Evolutionary conservation across 2,113 vertebrate genomes (phyloP).

Genomic region (Pteropus alecto): DNA sequence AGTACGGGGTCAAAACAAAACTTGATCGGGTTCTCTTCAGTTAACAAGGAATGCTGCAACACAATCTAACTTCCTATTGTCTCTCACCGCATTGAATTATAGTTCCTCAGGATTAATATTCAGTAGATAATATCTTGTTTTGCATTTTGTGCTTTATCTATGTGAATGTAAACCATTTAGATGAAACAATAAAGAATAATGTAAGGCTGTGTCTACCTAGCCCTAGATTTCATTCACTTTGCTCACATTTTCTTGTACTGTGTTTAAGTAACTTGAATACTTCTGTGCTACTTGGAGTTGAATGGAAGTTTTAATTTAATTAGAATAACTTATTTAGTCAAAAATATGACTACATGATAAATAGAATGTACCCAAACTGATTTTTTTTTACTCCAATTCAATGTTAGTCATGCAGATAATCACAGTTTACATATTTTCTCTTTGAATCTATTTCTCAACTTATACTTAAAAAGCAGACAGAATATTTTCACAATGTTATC

Average conservation of each 20-base stretch:
- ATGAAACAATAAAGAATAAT: constrained; percentile 1
- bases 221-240: neutral
- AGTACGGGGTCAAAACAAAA: neutral
- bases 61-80: neutral
- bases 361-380: neutral
- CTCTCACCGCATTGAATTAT: neutral
- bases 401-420: neutral
- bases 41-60: neutral
- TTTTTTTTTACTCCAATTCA: neutral
- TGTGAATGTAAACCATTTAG: neutral
- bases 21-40: neutral
- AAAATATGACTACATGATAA: neutral
- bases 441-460: neutral
- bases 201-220: neutral
- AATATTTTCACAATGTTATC: neutral
- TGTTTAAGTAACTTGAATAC: neutral
- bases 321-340: neutral
- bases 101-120: neutral
- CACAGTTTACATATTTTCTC: neutral
- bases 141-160: neutral
- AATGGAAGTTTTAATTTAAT: neutral
- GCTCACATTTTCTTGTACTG: neutral
- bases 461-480: neutral
- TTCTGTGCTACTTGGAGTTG: neutral
- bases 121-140: neutral